Conservation (phyloP, 2,797 vertebrate genomes). For the Catostomus latipinnis region DNA sequence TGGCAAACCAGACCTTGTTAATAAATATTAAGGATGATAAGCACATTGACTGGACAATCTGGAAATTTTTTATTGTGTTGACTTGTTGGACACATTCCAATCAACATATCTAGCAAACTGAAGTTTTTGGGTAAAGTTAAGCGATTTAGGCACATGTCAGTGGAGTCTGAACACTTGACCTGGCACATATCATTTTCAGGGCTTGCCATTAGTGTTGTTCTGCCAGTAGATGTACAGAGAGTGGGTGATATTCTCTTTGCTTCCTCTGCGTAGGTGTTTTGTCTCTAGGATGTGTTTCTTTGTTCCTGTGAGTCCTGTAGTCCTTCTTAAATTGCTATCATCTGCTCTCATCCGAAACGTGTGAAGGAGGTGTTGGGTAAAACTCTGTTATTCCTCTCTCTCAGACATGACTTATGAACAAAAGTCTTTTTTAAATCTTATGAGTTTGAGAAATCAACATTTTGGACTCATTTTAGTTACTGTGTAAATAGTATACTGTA, state of each 20-base stretch:
- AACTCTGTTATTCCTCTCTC: constrained; percentile 17
- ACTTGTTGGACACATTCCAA: not conserved
- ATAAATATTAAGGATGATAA: too few species aligned
- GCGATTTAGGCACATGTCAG: not conserved
- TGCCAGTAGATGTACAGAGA: constrained; percentile 22
- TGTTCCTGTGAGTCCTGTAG: constrained; percentile 17
- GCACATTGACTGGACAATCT: not conserved
- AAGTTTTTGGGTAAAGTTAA: not conserved
- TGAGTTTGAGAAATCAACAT: not conserved
- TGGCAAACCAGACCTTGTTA: too few species aligned
- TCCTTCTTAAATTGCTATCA: constrained; percentile 23
- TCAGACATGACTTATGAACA: not conserved
- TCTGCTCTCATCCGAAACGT: constrained; percentile 18
- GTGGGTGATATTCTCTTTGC: constrained; percentile 23
- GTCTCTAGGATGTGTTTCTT: constrained; percentile 35
- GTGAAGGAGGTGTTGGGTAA: constrained; percentile 39
- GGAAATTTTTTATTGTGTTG: not conserved
- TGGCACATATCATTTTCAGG: not conserved
- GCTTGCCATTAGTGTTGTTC: constrained; percentile 38
- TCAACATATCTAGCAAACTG: not conserved
- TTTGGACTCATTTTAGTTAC: not conserved
- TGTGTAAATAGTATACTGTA: not conserved
- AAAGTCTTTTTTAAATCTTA: not conserved
- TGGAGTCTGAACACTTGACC: constrained; percentile 2
- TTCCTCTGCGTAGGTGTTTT: constrained; percentile 50